phyloP scores from a whole-genome alignment of 1,140 invertebrate species.

The Drosophila tristis region DNA sequence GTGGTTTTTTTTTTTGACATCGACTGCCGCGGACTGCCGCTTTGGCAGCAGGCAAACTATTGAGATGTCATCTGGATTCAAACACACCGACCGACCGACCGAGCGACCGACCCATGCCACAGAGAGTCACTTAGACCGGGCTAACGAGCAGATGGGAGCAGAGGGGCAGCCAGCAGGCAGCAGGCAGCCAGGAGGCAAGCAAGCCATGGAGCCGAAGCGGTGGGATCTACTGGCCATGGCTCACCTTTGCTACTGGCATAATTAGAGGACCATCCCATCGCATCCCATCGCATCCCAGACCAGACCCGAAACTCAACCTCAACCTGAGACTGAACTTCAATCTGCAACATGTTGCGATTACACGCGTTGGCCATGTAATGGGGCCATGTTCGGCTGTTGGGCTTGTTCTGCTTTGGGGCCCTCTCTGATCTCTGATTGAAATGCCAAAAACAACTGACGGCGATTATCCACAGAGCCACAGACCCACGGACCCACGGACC shows the following conservation, averaged over 20 bases:
- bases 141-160: constrained; percentile 52
- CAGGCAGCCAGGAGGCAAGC: constrained; percentile 7
- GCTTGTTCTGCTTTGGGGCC: constrained; percentile 41
- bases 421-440: constrained; percentile 64
- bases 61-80: constrained; percentile 76
- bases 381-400: constrained; percentile 61
- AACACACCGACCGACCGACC: constrained; percentile 54
- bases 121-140: neutral
- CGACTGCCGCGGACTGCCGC: constrained; percentile 37
- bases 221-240: constrained; percentile 1
- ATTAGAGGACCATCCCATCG: constrained; percentile 55
- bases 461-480: constrained; percentile 16
- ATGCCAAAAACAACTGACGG: constrained; percentile 57
- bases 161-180: constrained; percentile 10
- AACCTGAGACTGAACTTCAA: no score
- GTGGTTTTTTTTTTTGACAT: constrained; percentile 60
- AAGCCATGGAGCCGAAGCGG: no score
- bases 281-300: neutral
- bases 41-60: constrained; percentile 59
- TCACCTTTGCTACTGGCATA: constrained; percentile 57
- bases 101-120: neutral
- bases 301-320: neutral
- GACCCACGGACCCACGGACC: constrained; percentile 10
- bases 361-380: constrained; percentile 74
- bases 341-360: constrained; percentile 60